Base-by-base conservation (phyloP, 2,113 vertebrate genomes). In the Neoarius graeffei region DNA sequence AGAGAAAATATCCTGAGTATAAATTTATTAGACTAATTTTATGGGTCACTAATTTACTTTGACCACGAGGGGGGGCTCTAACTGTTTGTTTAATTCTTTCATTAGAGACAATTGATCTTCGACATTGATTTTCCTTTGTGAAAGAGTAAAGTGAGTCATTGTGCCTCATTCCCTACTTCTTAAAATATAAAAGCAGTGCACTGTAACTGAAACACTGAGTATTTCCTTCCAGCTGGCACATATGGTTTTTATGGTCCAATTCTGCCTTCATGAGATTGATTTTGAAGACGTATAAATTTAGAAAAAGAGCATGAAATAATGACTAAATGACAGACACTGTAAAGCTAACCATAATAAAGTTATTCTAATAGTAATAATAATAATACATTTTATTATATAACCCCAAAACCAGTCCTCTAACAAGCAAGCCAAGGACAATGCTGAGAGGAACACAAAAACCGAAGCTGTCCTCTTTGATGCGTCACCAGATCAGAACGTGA, bases 1-100 rank as follows among this genome's bases (percentile, higher is more conserved):
- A 52, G 74, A n/a, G 23, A 60, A 81, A 64, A 60, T 19, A 17
- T 50, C 13, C 52, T 25, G 50, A 13, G 11, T 5, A 77, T 14
- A 64, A 60, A 17, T 66, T n/a, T 64, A 25, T 35, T 42, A 48
- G 11, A 48, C 25, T 15, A 48, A 7, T 5, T 64, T 83, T 50
- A 11, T 60, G 17, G 59, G 20, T 60, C 57, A 35, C 17, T 64
- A 82, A 48, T 48, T 25, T 82, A 82, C 25, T 48, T 25, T 82
- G 59, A 20, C 60, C 48, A 60, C 30, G n/a, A 66, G 81, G 60
- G 60, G 60, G 81, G 59, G 48, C 81, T 83, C 60, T 66, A 50
- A 66, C 19, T 13, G 23, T n/a, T 48, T 48, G 52, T 56, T 80
- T 52, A 10, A 52, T n/a, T 73, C 17, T 48, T 9, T 1, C 69